Evolutionary conservation across 2,888 invertebrate species (phyloP).

Genomic region (Tetragnatha montana): DNA sequence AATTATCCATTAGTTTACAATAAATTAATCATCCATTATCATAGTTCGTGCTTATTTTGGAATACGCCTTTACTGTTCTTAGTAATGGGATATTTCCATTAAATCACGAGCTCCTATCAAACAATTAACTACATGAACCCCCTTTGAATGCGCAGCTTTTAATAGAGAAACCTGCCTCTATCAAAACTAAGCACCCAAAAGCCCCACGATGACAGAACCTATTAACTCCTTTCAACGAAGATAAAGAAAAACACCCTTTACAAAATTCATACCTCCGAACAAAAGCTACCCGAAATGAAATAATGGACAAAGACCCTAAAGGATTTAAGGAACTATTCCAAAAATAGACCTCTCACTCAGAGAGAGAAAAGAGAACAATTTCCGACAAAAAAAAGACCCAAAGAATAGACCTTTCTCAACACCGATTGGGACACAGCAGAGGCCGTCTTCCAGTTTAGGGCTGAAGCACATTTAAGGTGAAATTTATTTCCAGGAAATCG

Average conservation of each 20-base stretch:
- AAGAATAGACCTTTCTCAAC: not conserved
- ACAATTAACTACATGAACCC: too few species aligned
- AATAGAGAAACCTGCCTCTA: too few species aligned
- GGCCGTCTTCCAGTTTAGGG: slow-evolving; percentile 44
- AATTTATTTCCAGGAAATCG: slow-evolving; percentile 63
- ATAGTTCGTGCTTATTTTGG: too few species aligned
- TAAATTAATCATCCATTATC: too few species aligned
- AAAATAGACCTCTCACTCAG: not conserved
- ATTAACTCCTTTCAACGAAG: not conserved
- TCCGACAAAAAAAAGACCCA: not conserved
- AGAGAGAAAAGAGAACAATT: not conserved
- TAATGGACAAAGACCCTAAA: not conserved
- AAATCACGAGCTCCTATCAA: too few species aligned
- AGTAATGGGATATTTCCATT: too few species aligned
- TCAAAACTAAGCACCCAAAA: not conserved
- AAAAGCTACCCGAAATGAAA: not conserved
- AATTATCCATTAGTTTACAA: too few species aligned
- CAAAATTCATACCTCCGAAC: not conserved
- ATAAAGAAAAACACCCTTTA: not conserved
- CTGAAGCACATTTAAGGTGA: slow-evolving; percentile 59
- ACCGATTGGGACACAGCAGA: not conserved
- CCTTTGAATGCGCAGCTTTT: too few species aligned
- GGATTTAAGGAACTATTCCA: not conserved
- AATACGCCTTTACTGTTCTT: too few species aligned
- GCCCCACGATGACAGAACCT: not conserved